Conservation (phyloP, 2,888 invertebrate genomes). For the Tetanocera ferruginea region DNA sequence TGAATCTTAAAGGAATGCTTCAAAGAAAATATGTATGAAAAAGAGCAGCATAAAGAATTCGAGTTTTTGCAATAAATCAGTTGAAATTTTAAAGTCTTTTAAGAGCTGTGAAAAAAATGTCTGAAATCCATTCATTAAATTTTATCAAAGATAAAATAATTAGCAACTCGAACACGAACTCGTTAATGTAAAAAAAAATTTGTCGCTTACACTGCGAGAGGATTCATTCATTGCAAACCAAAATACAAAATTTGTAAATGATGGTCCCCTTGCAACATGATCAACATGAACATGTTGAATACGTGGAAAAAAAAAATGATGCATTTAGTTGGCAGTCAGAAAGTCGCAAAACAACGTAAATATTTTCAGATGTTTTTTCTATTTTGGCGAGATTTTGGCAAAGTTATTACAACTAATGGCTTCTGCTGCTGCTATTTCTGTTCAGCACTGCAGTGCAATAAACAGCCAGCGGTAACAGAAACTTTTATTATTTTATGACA, state of each 20-base stretch:
- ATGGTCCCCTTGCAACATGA: too few species aligned
- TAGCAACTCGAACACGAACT: background rate
- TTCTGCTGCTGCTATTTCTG: background rate
- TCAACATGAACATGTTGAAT: too few species aligned
- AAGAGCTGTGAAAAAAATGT: too few species aligned
- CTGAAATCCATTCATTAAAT: too few species aligned
- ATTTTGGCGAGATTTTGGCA: background rate
- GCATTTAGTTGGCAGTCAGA: background rate
- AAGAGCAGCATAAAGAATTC: background rate
- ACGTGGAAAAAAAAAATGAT: background rate
- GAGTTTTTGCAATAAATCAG: background rate
- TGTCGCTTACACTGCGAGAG: too few species aligned
- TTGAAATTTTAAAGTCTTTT: background rate
- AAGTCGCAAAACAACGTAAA: background rate
- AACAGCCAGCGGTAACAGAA: background rate
- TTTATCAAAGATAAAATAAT: background rate
- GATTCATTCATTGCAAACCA: too few species aligned
- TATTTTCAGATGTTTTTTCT: background rate
- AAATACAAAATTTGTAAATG: too few species aligned
- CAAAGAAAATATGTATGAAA: background rate
- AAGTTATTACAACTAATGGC: conserved; percentile 24
- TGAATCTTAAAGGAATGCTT: conserved; percentile 5
- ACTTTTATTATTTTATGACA: conserved; percentile 32
- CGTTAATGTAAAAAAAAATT: background rate
- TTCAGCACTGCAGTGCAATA: background rate